These are phyloP conservation scores for Solenopsis fugax DNA, from an alignment of 1,140 invertebrate genomes.

Conservation along the genomic window DNA sequence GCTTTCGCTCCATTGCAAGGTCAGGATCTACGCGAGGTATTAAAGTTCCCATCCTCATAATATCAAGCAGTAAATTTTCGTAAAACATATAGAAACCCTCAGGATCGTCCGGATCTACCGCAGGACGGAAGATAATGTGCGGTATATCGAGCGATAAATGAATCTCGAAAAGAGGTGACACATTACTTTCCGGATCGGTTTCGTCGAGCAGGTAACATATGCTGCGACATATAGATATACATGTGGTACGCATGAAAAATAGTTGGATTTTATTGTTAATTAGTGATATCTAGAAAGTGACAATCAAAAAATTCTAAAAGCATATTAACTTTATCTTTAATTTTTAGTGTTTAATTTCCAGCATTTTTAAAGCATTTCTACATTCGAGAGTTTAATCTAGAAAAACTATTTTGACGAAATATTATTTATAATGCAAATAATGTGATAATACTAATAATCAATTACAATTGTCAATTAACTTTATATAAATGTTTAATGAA, in stretches of 20 bases:
- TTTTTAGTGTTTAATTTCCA: conserved; percentile 7
- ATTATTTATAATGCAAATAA: not conserved
- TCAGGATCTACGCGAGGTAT: conserved; percentile 88
- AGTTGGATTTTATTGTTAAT: not conserved
- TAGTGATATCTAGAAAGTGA: not conserved
- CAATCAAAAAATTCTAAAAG: not conserved
- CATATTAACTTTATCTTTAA: not conserved
- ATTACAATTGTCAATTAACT: not conserved
- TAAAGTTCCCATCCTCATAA: conserved; percentile 90
- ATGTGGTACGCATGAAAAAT: conserved; percentile 11
- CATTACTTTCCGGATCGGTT: conserved; percentile 82
- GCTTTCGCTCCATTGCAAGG: conserved; percentile 74
- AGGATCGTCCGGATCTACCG: conserved; percentile 88
- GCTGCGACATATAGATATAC: conserved; percentile 73
- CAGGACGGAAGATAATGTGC: conserved; percentile 89
- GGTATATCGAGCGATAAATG: conserved; percentile 89
- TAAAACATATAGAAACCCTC: conserved; percentile 88
- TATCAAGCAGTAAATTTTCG: conserved; percentile 88
- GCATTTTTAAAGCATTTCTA: conserved; percentile 4
- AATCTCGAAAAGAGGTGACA: conserved; percentile 88
- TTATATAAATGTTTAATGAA: not conserved
- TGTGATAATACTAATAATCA: not conserved
- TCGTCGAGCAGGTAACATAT: conserved; percentile 85
- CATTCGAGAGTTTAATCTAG: not conserved
- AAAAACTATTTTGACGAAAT: not conserved